Evolutionary conservation across 2,888 invertebrate species (phyloP).

Genomic region (Tachina fera): DNA sequence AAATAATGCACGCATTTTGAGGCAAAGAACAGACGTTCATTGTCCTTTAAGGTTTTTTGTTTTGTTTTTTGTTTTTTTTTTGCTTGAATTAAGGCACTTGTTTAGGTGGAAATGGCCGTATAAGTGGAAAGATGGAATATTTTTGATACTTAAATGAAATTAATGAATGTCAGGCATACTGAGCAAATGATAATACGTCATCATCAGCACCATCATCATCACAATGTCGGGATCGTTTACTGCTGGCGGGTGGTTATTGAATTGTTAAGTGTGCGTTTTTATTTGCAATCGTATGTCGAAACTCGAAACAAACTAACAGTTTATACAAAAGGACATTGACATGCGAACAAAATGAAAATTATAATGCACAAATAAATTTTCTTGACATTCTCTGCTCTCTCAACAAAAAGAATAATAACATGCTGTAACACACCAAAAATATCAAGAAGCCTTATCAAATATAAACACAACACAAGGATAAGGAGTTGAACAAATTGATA

Average conservation of each 20-base stretch:
- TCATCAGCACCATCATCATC: constrained; percentile 39
- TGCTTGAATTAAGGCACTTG: constrained; percentile 43
- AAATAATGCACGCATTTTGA: constrained; percentile 48
- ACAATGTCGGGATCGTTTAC: background rate
- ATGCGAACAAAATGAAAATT: constrained; percentile 47
- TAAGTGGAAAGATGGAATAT: constrained; percentile 15
- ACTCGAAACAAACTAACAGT: constrained; percentile 23
- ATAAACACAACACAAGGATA: background rate
- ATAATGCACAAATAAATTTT: constrained; percentile 2
- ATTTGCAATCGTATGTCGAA: constrained; percentile 50
- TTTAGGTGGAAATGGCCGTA: constrained; percentile 28
- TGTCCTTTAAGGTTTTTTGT: constrained; percentile 60
- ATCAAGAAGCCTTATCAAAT: constrained; percentile 60
- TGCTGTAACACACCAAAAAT: constrained; percentile 41
- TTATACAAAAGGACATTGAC: constrained; percentile 65
- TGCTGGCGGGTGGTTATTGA: constrained; percentile 66
- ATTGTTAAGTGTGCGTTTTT: constrained; percentile 62
- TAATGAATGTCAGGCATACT: constrained; percentile 36
- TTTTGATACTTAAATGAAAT: constrained; percentile 38
- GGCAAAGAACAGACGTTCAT: constrained; percentile 61
- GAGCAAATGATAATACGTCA: constrained; percentile 57
- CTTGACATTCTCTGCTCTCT: background rate
- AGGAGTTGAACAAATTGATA: background rate
- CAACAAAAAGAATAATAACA: constrained; percentile 2
- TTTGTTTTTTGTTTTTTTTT: background rate